A percentile compares a stretch with the other conserved stretches of the same genome.
Evolutionary conservation across 2,888 invertebrate species (phyloP).

Genomic region (Xylota sylvarum): DNA sequence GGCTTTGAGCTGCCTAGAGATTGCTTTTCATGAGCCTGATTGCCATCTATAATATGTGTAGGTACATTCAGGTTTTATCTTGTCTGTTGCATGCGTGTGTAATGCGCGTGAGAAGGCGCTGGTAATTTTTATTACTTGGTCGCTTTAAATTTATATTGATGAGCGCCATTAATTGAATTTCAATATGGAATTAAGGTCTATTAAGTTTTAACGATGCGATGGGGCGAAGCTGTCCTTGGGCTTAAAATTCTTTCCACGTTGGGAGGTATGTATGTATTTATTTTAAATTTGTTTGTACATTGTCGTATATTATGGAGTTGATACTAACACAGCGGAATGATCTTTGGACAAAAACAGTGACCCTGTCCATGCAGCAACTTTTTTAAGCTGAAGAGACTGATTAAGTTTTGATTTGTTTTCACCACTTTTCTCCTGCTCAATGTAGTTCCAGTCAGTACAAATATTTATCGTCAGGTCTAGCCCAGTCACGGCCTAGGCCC

Average conservation of each 20-base stretch:
- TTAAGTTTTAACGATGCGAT: slow-evolving; percentile 8
- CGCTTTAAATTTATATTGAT: slow-evolving; percentile 15
- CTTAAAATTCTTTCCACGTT: not conserved
- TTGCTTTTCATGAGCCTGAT: slow-evolving; percentile 15
- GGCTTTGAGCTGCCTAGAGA: not conserved
- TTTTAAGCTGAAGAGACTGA: too few relatives aligned
- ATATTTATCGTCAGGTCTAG: too few relatives aligned
- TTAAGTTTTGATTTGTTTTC: too few relatives aligned
- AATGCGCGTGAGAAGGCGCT: slow-evolving; percentile 1
- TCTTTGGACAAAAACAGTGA: too few relatives aligned
- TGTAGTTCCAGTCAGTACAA: too few relatives aligned
- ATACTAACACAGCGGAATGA: too few relatives aligned
- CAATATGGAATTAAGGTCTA: slow-evolving; percentile 12
- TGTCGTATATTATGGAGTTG: too few relatives aligned
- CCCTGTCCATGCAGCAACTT: too few relatives aligned
- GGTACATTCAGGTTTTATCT: not conserved
- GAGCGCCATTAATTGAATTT: slow-evolving; percentile 24
- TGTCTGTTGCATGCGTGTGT: not conserved
- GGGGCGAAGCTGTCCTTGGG: not conserved
- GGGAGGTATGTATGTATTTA: not conserved
- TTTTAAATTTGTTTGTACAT: too few relatives aligned
- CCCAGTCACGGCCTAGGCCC: too few relatives aligned
- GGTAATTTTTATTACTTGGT: not conserved
- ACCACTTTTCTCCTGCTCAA: too few relatives aligned
- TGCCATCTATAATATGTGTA: slow-evolving; percentile 16